A percentile compares a stretch with the other conserved stretches of the same genome.
phyloP scores from a whole-genome alignment of 2,888 invertebrate species.

The Anoplius nigerrimus region DNA sequence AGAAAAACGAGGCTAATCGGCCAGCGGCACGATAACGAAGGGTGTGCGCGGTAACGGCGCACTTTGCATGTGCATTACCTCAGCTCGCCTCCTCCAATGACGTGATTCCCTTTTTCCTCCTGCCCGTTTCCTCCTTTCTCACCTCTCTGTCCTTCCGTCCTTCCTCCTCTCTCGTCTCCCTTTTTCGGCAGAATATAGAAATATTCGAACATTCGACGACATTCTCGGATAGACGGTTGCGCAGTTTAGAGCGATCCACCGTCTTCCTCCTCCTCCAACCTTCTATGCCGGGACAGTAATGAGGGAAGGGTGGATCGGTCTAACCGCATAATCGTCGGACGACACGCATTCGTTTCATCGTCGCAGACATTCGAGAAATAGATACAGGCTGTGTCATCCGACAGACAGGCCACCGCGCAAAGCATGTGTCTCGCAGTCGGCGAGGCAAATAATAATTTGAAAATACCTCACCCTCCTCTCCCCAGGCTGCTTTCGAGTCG shows the following conservation, averaged over 20 bases:
- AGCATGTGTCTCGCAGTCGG: conserved; percentile 60
- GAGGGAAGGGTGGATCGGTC: conserved; percentile 10
- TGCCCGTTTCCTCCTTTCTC: conserved; percentile 60
- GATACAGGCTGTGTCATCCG: conserved; percentile 13
- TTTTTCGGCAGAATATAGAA: neutral
- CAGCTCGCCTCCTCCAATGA: conserved; percentile 5
- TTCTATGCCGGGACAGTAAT: neutral
- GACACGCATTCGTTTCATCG: conserved; percentile 28
- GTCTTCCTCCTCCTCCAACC: neutral
- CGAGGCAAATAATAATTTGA: conserved; percentile 68
- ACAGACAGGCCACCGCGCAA: conserved; percentile 19
- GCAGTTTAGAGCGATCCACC: neutral
- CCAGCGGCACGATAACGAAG: conserved; percentile 38
- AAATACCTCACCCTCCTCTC: conserved; percentile 67
- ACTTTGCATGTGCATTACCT: conserved; percentile 46
- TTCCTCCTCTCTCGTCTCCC: neutral
- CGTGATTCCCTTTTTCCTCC: conserved; percentile 52
- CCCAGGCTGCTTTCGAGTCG: conserved; percentile 26
- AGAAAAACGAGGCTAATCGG: conserved; percentile 60
- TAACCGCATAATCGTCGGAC: conserved; percentile 14
- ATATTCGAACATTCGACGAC: neutral
- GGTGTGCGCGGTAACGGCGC: conserved; percentile 27
- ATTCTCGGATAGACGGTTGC: neutral
- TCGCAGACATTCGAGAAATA: conserved; percentile 14
- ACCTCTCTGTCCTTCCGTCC: neutral